Evolutionary conservation across 2,113 vertebrate species (phyloP), one percentile per base, ranked within the genome.

Genomic region (Saccopteryx bilineata): DNA sequence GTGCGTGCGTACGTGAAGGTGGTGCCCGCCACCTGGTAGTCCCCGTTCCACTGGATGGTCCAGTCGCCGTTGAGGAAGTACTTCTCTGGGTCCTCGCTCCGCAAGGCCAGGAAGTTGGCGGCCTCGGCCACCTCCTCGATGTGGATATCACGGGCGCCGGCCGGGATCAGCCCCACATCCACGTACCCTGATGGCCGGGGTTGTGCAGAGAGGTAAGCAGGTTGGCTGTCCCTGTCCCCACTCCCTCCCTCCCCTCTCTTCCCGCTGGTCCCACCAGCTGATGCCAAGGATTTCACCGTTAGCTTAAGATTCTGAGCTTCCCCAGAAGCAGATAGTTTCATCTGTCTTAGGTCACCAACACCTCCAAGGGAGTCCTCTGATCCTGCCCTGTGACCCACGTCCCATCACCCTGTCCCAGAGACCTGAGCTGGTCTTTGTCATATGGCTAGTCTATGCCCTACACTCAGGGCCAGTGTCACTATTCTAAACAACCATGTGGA

Each of bases 1-100:
- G 92, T 98, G 92, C 99, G 98, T 52, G 98, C 97, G 0, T 99
- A 99, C 46, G 99, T 99, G 98, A 99, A 99, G 9, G 99, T 98
- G 1, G 99, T 99, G 71, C 99, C 99, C 0, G 99, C 99, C 91
- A 99, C 99, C 90, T 98, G 98, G 98, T 99, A 99, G 74, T 99
- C 99, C 9, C 99, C 99, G 0, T 99, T 99, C 99, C 99, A 99
- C 97, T 99, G 99, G 95, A 99, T 99, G 66, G 99, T 99, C 99
- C 99, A 99, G 95, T 98, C 99, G 0, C 99, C 99, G 0, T 99
- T 99, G 96, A 99, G 98, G 98, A 99, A 99, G 97, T 99, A 99
- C 74, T 98, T 99, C 79, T 98, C 98, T 0, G 99, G 99, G 95
- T 99, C 99, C 96, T 99, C 99, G 0, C 99, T 99, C 58, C 99